These are phyloP conservation scores for Oreamnos americanus DNA, from an alignment of 2,113 vertebrate genomes.

Conservation along the genomic window DNA sequence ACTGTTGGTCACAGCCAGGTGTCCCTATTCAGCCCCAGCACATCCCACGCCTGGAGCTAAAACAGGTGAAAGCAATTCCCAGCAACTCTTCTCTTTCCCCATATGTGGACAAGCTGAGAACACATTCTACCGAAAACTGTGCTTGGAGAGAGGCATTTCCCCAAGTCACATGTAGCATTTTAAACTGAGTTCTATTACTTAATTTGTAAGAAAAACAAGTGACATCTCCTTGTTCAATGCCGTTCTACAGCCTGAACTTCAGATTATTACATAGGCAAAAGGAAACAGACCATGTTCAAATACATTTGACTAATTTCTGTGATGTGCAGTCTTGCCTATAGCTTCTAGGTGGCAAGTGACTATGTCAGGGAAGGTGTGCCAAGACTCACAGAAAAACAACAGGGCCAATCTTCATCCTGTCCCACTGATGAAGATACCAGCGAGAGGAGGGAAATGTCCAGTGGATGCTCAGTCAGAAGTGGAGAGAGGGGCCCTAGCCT, in stretches of 20 bases:
- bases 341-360: constrained; percentile 18
- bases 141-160: neutral
- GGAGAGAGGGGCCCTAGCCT: neutral
- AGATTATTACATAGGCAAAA: neutral
- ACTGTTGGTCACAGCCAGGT: neutral
- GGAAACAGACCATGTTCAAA: neutral
- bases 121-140: neutral
- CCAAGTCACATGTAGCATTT: neutral
- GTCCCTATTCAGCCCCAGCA: neutral
- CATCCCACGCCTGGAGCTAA: neutral
- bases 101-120: neutral
- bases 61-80: neutral
- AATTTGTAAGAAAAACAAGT: neutral
- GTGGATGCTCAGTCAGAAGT: neutral
- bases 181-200: neutral
- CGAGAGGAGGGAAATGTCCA: neutral
- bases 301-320: neutral
- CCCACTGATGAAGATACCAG: neutral
- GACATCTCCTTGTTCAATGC: neutral
- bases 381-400: neutral
- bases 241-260: neutral
- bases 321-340: neutral
- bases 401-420: neutral
- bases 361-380: neutral
- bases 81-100: neutral